phyloP scores from a whole-genome alignment of 2,888 invertebrate species.

The Ashinkailepas kermadecensis region DNA sequence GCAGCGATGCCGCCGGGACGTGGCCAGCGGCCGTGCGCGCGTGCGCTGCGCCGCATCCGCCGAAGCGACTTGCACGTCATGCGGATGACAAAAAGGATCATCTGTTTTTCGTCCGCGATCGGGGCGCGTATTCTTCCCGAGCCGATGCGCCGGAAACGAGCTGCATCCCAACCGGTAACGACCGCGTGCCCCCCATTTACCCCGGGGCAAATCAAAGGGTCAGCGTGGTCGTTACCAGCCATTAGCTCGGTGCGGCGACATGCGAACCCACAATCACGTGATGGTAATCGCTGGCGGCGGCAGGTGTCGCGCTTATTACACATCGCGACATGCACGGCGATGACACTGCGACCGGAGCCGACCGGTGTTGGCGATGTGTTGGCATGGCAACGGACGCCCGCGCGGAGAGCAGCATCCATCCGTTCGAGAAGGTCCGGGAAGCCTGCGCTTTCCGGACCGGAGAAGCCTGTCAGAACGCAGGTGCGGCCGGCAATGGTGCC shows the following conservation, averaged over 20 bases:
- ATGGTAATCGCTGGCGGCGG: background rate
- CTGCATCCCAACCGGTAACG: background rate
- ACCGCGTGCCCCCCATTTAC: background rate
- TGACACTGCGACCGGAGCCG: background rate
- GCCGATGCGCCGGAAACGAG: background rate
- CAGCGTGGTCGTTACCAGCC: background rate
- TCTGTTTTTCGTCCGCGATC: conserved; percentile 2
- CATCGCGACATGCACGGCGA: background rate
- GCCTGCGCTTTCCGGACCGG: too few species aligned
- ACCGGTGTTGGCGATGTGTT: background rate
- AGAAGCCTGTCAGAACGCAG: too few species aligned
- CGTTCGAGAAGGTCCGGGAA: too few species aligned
- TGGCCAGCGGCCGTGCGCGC: background rate
- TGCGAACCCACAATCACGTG: conserved; percentile 6
- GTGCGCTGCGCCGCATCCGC: background rate
- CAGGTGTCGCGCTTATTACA: conserved; percentile 2
- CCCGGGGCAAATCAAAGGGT: conserved; percentile 19
- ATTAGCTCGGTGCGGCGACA: background rate
- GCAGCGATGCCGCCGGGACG: background rate
- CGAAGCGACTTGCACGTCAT: background rate
- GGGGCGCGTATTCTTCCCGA: background rate
- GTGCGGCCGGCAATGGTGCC: too few species aligned
- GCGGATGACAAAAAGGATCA: background rate
- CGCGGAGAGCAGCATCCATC: too few species aligned
- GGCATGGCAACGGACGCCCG: background rate